Conservation (phyloP, 2,888 invertebrate genomes). For the Euplexia lucipara region DNA sequence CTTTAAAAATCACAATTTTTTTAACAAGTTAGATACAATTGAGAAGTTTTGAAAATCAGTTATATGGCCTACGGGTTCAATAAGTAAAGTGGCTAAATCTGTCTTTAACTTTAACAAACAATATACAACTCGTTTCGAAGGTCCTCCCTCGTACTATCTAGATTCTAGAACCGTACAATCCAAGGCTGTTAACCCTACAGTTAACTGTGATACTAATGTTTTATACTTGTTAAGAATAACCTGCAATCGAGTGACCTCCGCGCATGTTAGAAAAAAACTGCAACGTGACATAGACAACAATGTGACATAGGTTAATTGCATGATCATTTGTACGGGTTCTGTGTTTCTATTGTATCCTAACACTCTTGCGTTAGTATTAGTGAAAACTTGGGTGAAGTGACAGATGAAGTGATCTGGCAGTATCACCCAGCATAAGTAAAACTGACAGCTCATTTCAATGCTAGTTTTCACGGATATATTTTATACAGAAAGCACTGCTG, state of each 20-base stretch:
- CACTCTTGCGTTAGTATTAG: not conserved
- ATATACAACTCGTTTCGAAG: conserved; percentile 24
- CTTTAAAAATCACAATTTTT: not conserved
- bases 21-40: not conserved
- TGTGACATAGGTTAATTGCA: conserved; percentile 23
- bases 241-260: conserved; percentile 39
- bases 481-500: no score
- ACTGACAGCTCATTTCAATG: no score
- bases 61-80: not conserved
- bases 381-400: not conserved
- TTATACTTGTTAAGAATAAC: conserved; percentile 33
- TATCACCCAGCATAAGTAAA: no score
- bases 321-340: conserved; percentile 19
- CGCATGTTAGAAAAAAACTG: conserved; percentile 39
- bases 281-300: conserved; percentile 43
- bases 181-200: conserved; percentile 47
- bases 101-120: conserved; percentile 1
- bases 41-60: not conserved
- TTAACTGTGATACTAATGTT: conserved; percentile 15
- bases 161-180: conserved; percentile 34
- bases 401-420: no score
- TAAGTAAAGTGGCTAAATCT: not conserved
- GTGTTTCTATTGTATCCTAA: conserved; percentile 13
- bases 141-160: conserved; percentile 30
- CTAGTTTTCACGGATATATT: no score